Conservation (phyloP, 2,888 invertebrate species). For the Chrysodeixis includens region DNA sequence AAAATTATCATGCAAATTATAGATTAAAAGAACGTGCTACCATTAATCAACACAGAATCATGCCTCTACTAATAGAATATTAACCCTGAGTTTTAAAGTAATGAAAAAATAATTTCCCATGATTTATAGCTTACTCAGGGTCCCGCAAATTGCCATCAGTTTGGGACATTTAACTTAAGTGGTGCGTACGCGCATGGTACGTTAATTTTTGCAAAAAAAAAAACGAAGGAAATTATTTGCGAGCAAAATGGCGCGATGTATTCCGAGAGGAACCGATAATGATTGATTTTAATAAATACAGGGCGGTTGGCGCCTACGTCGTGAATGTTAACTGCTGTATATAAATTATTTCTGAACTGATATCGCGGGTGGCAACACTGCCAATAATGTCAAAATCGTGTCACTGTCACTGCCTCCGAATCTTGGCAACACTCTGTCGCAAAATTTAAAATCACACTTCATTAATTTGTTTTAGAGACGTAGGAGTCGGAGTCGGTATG, state of each 20-base stretch:
- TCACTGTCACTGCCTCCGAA: slow-evolving; percentile 51
- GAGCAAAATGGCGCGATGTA: slow-evolving; percentile 69
- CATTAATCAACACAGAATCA: slow-evolving; percentile 60
- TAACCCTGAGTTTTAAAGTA: slow-evolving; percentile 72
- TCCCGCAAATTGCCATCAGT: slow-evolving; percentile 84
- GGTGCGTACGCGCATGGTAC: slow-evolving; percentile 77
- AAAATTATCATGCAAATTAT: slow-evolving; percentile 42
- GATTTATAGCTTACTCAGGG: slow-evolving; percentile 88
- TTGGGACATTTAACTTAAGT: slow-evolving; percentile 88
- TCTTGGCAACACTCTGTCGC: slow-evolving; percentile 8
- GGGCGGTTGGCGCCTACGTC: slow-evolving; percentile 59
- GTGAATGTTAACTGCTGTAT: slow-evolving; percentile 37
- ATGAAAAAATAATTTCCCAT: slow-evolving; percentile 87
- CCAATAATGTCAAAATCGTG: slow-evolving; percentile 46
- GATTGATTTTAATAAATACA: slow-evolving; percentile 78
- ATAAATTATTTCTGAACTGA: slow-evolving; percentile 44
- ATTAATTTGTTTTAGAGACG: slow-evolving; percentile 22
- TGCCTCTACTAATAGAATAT: slow-evolving; percentile 81
- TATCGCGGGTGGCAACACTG: slow-evolving; percentile 46
- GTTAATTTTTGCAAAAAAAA: slow-evolving; percentile 72
- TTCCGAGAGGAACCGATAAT: slow-evolving; percentile 66
- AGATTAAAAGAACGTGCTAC: slow-evolving; percentile 30
- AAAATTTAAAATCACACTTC: slow-evolving; percentile 14
- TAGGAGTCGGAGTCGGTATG: not conserved
- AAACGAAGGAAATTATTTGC: slow-evolving; percentile 67